Percentiles rank a stretch among this genome's conserved stretches.
These are phyloP conservation scores for Promerops cafer DNA, from an alignment of 2,113 vertebrate genomes.

Conservation along the genomic window DNA sequence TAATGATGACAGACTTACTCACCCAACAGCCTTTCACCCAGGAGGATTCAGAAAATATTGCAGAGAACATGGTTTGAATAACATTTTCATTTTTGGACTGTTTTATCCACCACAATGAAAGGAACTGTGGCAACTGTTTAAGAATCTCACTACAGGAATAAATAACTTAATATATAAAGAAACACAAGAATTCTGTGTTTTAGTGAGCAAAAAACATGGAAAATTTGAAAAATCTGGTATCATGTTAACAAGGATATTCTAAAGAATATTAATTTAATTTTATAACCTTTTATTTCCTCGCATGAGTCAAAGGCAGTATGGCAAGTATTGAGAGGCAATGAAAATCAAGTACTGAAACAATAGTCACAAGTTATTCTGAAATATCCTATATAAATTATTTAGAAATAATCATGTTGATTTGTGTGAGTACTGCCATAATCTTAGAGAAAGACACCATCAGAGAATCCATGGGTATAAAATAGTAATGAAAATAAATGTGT, in stretches of 20 bases:
- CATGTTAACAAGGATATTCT: background rate
- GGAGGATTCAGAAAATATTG: background rate
- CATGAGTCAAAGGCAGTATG: background rate
- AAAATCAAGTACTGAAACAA: background rate
- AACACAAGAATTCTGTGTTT: background rate
- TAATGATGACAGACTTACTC: background rate
- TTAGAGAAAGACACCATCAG: background rate
- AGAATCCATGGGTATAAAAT: background rate
- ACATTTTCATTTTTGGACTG: background rate
- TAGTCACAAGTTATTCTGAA: background rate
- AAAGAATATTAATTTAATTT: background rate
- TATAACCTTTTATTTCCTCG: background rate
- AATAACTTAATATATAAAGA: background rate
- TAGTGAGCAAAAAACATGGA: background rate
- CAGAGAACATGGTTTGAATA: background rate
- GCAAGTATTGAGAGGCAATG: background rate
- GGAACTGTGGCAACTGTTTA: background rate
- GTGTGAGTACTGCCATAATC: background rate
- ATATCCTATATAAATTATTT: background rate
- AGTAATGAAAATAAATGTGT: background rate
- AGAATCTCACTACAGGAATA: background rate
- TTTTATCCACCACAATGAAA: background rate
- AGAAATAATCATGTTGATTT: background rate
- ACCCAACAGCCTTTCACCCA: background rate
- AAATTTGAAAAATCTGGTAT: background rate